Evolutionary conservation across 1,140 invertebrate genomes (phyloP).

Genomic region (Atta colombica): DNA sequence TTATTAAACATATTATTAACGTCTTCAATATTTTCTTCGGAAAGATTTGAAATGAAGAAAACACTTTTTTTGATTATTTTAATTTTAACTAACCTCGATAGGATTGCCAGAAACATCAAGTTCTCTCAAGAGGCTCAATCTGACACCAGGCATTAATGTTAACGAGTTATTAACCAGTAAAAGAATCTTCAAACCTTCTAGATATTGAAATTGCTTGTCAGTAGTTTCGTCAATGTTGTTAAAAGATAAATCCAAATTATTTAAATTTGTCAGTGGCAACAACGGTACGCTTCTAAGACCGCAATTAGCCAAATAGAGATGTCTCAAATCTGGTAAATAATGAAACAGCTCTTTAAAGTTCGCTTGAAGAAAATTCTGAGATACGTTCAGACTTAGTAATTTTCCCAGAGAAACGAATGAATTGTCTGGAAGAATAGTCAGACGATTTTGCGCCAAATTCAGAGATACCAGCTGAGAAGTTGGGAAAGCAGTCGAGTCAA

Average conservation of each 20-base stretch:
- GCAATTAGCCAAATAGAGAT: constrained; percentile 91
- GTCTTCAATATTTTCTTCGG: not conserved
- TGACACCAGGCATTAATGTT: constrained; percentile 88
- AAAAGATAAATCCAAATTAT: constrained; percentile 91
- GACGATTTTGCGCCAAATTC: constrained; percentile 92
- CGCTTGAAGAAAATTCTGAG: constrained; percentile 92
- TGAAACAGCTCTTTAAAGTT: constrained; percentile 97
- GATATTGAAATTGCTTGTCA: constrained; percentile 88
- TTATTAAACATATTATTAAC: constrained; percentile 62
- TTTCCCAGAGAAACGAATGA: constrained; percentile 94
- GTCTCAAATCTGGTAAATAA: constrained; percentile 92
- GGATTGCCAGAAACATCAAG: constrained; percentile 90
- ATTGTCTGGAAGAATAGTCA: constrained; percentile 95
- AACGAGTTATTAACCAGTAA: constrained; percentile 90
- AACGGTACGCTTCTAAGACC: constrained; percentile 91
- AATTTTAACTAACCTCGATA: constrained; percentile 86
- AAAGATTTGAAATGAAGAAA: not conserved
- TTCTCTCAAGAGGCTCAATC: constrained; percentile 88
- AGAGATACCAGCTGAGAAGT: constrained; percentile 93
- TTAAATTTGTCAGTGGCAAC: constrained; percentile 91
- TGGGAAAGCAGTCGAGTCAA: constrained; percentile 95
- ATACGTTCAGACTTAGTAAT: constrained; percentile 92
- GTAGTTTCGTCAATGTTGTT: constrained; percentile 90
- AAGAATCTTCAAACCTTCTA: constrained; percentile 89
- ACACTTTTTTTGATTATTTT: not conserved